Percentiles rank a stretch among this genome's conserved stretches.
These are phyloP conservation scores for Chlamydotis undulata DNA, from an alignment of 2,113 vertebrate genomes.

Conservation along the genomic window DNA sequence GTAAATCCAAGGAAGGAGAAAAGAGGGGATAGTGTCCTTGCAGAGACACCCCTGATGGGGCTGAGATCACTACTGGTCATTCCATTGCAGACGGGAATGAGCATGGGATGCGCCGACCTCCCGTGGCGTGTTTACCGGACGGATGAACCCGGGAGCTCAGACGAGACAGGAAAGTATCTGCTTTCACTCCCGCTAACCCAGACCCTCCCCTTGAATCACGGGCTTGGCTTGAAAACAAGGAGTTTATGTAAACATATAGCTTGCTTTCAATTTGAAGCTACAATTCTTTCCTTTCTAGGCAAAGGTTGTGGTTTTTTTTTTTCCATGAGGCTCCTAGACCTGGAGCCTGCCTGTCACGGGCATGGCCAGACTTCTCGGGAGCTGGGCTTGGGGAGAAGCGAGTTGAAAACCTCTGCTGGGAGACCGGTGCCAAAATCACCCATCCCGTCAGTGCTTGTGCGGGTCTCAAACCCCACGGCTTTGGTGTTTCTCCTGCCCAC, in stretches of 20 bases:
- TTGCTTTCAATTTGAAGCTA: background rate
- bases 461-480: background rate
- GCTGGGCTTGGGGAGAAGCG: background rate
- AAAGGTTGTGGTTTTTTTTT: background rate
- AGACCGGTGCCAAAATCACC: background rate
- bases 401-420: background rate
- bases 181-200: background rate
- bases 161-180: background rate
- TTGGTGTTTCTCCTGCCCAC: fast-evolving
- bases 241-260: conserved; percentile 18
- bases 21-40: background rate
- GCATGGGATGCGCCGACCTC: background rate
- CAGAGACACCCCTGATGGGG: fast-evolving
- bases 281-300: background rate
- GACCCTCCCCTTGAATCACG: conserved; percentile 42
- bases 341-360: background rate
- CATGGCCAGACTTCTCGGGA: background rate
- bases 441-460: fast-evolving
- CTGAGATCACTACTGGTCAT: background rate
- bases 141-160: background rate
- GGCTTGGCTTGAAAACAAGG: background rate
- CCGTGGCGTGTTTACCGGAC: background rate
- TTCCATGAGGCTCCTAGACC: background rate
- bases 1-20: background rate
- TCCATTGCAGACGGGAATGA: background rate